Conservation (phyloP, 1,140 invertebrate genomes). For the Linepithema humile region DNA sequence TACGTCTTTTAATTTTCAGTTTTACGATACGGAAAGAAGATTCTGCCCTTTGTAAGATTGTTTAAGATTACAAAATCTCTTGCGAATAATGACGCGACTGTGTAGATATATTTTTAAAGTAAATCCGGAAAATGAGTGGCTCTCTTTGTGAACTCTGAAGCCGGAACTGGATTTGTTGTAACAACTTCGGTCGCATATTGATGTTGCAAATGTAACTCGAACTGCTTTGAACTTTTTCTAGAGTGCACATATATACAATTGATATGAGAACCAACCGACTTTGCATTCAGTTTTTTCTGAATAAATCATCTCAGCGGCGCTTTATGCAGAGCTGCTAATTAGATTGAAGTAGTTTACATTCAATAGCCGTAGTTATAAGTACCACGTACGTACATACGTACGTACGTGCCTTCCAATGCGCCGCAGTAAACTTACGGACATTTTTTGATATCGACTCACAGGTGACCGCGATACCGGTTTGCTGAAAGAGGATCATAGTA, state of each 20-base stretch:
- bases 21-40: no score
- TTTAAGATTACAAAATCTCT: neutral
- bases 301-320: constrained; percentile 21
- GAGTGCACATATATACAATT: constrained; percentile 13
- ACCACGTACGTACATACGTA: neutral
- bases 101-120: neutral
- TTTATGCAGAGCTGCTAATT: neutral
- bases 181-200: neutral
- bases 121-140: neutral
- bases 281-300: neutral
- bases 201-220: neutral
- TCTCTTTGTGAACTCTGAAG: constrained; percentile 23
- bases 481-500: neutral
- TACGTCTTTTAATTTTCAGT: no score
- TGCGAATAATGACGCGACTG: neutral
- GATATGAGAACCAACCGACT: neutral
- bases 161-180: constrained; percentile 30
- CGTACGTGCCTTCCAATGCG: neutral
- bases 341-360: neutral
- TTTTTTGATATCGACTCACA: constrained; percentile 7
- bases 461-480: neutral
- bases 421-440: neutral
- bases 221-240: constrained; percentile 14
- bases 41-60: no score
- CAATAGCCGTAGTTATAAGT: neutral